Conservation (phyloP, 2,113 vertebrate species). For the Oreotrochilus melanogaster region DNA sequence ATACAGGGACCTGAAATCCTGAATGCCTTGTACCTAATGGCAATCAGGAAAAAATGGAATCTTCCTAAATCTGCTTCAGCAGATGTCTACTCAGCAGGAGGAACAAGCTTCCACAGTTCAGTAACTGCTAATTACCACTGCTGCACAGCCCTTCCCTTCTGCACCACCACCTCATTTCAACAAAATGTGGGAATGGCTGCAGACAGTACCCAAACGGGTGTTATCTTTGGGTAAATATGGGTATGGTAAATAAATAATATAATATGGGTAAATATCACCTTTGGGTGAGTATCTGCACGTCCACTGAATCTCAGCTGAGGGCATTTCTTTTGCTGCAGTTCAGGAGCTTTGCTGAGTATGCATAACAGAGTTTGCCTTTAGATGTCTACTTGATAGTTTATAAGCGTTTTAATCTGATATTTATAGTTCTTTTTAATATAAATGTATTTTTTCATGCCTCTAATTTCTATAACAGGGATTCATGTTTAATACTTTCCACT, state of each 20-base stretch:
- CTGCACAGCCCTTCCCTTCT: neutral
- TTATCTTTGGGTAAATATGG: neutral
- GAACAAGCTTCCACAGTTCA: constrained; percentile 33
- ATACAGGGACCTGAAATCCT: neutral
- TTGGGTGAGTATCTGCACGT: neutral
- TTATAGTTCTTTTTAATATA: neutral
- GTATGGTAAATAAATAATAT: no score
- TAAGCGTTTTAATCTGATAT: neutral
- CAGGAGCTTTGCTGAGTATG: neutral
- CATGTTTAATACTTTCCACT: neutral
- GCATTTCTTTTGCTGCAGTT: neutral
- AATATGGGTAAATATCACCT: no score
- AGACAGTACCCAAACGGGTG: neutral
- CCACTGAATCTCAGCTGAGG: neutral
- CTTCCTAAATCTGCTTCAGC: constrained; percentile 53
- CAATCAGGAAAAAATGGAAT: constrained; percentile 1
- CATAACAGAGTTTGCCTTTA: neutral
- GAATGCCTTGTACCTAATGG: neutral
- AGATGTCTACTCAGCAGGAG: constrained; percentile 65
- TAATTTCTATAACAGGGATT: neutral
- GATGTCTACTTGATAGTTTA: neutral
- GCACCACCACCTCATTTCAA: neutral
- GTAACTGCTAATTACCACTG: constrained; percentile 43
- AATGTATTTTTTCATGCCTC: constrained; percentile 7
- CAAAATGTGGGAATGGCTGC: neutral